Percentiles rank a stretch among this genome's conserved stretches.
Evolutionary conservation across 2,113 vertebrate genomes (phyloP).

Genomic region (Oryzias curvinotus): DNA sequence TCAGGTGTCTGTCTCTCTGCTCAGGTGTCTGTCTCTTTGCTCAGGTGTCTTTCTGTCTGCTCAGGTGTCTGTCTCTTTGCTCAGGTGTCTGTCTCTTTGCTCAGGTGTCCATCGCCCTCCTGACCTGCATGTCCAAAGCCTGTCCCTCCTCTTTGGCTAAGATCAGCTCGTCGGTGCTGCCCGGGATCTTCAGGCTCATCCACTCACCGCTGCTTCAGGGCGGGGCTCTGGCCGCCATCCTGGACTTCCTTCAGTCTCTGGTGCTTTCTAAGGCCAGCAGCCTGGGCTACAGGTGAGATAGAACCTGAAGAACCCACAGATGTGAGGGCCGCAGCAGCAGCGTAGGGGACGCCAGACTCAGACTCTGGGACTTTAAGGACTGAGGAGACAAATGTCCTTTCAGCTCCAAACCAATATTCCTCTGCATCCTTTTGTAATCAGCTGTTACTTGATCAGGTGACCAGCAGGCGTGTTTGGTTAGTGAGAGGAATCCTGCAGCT

Average conservation of each 20-base stretch:
- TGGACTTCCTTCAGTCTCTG: conserved; percentile 83
- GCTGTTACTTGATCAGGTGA: conserved; percentile 16
- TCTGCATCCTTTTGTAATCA: conserved; percentile 20
- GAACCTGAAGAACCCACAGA: too few species aligned
- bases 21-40: too few species aligned
- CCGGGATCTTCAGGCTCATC: conserved; percentile 82
- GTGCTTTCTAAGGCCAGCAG: conserved; percentile 76
- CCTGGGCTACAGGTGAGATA: conserved; percentile 67
- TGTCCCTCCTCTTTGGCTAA: conserved; percentile 83
- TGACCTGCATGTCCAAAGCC: conserved; percentile 81
- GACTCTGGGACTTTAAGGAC: neutral
- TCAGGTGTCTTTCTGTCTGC: too few species aligned
- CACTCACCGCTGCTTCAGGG: conserved; percentile 88
- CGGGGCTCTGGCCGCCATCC: conserved; percentile 79
- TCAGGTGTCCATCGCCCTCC: conserved; percentile 82
- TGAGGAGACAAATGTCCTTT: neutral
- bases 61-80: conserved; percentile 1
- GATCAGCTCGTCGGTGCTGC: conserved; percentile 78
- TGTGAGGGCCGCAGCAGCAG: neutral
- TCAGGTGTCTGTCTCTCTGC: too few species aligned
- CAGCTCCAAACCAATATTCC: neutral
- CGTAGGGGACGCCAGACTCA: too few species aligned
- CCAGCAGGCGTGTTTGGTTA: neutral
- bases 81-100: neutral
- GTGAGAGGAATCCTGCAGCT: too few species aligned